Evolutionary conservation across 2,113 vertebrate genomes (phyloP), one percentile per base, ranked within the genome.

Genomic region (Pseudopipra pipra): DNA sequence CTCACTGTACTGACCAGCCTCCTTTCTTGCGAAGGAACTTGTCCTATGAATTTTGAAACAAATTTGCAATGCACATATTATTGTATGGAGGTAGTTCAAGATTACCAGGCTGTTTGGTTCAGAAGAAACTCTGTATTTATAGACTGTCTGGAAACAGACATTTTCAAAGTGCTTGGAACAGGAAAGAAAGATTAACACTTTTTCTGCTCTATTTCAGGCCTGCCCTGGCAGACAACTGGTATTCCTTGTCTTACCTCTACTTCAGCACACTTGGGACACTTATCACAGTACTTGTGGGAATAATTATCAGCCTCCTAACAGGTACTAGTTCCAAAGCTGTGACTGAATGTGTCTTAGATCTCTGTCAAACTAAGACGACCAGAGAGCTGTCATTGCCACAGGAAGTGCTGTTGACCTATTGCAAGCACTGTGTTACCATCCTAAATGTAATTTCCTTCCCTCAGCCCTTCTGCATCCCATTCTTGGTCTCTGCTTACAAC

Each of bases 201-300:
- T 61, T 94, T 84, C 46, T 93, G 65, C 71, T 86, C 72, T 81
- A 79, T 91, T 89, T 30, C 97, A 99, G 98, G 58, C 85, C 98
- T 82, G 73, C 43, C 18, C 89, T 99, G 78, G 98, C 97, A 85
- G 97, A 98, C 74, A 90, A 85, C 67, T 98, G 98, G 98, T 99
- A 99, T 97, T 98, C 98, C n/a, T 87, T 99, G 78, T 99, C 99
- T 62, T 99, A 98, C 35, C 96, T 98, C 52, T 98, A 98, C 93
- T 97, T 98, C 91, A 98, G 97, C 91, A 98, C 98, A 16, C 41
- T 99, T 92, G 99, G 98, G 78, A 98, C 98, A 12, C 89, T 99
- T 25, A 74, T 87, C 58, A 97, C 98, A 27, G 18, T 99, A 55
- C 12, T 5, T 30, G 98, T 99, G 73, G 99, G 98, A 78, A 72